phyloP scores from a whole-genome alignment of 2,797 vertebrate genomes.

The Labeo calbasu region DNA sequence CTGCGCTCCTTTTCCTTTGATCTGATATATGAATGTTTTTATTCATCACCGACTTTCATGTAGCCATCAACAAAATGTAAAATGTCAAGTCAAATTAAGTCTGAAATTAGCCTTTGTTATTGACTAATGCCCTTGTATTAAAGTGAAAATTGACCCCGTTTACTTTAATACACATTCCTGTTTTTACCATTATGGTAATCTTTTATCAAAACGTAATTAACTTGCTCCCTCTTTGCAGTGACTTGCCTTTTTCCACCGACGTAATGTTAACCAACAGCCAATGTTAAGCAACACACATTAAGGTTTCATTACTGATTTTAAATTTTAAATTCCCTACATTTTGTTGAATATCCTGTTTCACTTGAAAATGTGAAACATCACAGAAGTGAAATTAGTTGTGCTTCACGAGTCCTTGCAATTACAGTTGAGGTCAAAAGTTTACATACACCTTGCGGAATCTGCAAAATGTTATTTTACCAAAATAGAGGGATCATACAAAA shows the following conservation, averaged over 20 bases:
- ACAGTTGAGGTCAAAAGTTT: too few relatives aligned
- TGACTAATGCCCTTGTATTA: background rate
- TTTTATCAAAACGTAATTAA: background rate
- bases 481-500: too few relatives aligned
- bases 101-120: background rate
- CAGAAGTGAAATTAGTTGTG: too few relatives aligned
- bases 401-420: too few relatives aligned
- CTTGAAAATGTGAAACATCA: too few relatives aligned
- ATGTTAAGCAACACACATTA: background rate
- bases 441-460: too few relatives aligned
- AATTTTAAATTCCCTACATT: too few relatives aligned
- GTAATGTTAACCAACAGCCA: background rate
- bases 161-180: background rate
- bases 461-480: too few relatives aligned
- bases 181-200: background rate
- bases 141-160: background rate
- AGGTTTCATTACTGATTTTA: background rate
- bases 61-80: background rate
- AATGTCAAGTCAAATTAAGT: constrained; percentile 17
- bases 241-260: background rate
- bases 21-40: background rate
- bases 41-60: constrained; percentile 4
- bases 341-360: too few relatives aligned
- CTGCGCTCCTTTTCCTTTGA: background rate
- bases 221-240: background rate